Conservation (phyloP, 2,888 invertebrate genomes). For the Nesidiocoris tenuis region DNA sequence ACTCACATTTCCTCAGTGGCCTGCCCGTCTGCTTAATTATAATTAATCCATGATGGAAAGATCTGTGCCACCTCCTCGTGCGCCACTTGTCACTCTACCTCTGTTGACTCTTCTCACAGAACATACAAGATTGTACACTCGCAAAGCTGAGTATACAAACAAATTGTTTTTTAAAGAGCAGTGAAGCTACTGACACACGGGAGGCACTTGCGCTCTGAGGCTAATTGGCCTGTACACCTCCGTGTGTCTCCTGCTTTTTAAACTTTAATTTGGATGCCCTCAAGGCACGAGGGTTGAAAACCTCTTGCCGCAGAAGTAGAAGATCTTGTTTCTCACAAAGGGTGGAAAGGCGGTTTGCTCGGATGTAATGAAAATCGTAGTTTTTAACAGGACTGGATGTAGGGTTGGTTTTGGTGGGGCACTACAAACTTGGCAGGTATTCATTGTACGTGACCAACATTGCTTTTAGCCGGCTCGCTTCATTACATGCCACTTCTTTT, state of each 20-base stretch:
- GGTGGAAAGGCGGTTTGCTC: background rate
- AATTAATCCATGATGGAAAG: no score
- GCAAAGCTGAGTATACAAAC: no score
- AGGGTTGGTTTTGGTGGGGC: slow-evolving; percentile 12
- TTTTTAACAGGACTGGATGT: slow-evolving; percentile 6
- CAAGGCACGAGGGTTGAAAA: background rate
- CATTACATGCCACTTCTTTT: background rate
- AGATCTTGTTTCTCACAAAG: background rate
- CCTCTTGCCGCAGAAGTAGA: background rate
- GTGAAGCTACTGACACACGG: background rate
- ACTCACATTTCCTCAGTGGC: no score
- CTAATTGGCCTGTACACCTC: background rate
- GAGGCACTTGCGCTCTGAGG: no score
- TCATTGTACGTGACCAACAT: slow-evolving; percentile 37
- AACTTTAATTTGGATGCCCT: background rate
- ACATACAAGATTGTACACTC: no score
- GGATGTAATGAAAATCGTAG: slow-evolving; percentile 13
- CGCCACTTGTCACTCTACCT: no score
- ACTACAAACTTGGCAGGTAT: slow-evolving; percentile 29
- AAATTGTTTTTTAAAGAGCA: background rate
- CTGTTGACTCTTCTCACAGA: no score
- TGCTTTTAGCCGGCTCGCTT: slow-evolving; percentile 12
- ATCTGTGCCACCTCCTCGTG: no score
- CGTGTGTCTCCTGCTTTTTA: background rate
- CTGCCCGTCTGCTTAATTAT: no score